Base-by-base conservation (phyloP, 2,888 invertebrate genomes). In the Shargacucullia verbasci region DNA sequence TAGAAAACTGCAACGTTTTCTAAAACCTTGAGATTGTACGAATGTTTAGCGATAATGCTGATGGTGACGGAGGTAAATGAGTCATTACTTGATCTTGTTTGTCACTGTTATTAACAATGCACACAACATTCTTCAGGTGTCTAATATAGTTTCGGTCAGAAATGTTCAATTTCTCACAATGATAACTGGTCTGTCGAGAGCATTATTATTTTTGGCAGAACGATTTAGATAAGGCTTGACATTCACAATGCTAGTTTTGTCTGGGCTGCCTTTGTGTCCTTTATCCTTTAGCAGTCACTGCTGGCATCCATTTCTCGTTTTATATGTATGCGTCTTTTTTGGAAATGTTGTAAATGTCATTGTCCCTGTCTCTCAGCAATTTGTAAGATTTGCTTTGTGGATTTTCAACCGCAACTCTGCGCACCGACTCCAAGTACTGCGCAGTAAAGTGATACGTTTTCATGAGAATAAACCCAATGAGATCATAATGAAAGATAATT, bases 401-500 rank as follows among this genome's bases (percentile, higher is more conserved):
- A 47, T 65, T 39, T 38, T 25, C 37, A 31, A 46, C 54, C 27
- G 25, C 41, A 54, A 40, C 53, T 54, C 37, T 37, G 29, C 29
- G 20, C 43, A 50, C n/a, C 47, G 44, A 43, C 46, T 47, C 20
- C 34, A 14, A 38, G 56, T 37, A 64, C 34, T 40, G 43, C 50
- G 66, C 58, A 66, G 58, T 50, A 40, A 37, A 45, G n/a, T n/a
- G n/a, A 38, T 65, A 56, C 34, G 47, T 59, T 70, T 69, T 58
- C 55, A 52, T 55, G 54, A 64, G 60, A 70, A 71, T 52, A 70
- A 71, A 55, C 65, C 53, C 60, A 70, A 81, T 64, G 69, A 70
- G 69, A 75, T 73, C 73, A 73, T 70, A 70, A 79, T 72, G 60
- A 61, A 68, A 60, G 58, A 70, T 70, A 65, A 76, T 71, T 68